Evolutionary conservation across 2,888 invertebrate genomes (phyloP).

Genomic region (Himalopsyche japonica): DNA sequence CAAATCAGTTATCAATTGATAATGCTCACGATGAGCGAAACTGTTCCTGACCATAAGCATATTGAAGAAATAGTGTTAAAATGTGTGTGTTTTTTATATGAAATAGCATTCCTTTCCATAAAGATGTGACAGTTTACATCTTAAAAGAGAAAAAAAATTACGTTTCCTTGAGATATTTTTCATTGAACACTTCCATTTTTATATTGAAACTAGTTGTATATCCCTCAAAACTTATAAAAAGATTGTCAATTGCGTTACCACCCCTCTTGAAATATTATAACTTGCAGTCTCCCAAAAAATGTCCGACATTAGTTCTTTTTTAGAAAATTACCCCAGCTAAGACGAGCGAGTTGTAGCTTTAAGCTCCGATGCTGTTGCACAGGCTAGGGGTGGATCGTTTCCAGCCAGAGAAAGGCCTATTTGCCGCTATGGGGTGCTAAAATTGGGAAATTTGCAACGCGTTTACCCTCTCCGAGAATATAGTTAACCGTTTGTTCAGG

Average conservation of each 20-base stretch:
- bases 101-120: too few species aligned
- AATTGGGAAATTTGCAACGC: conserved; percentile 58
- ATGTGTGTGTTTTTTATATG: too few species aligned
- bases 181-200: too few species aligned
- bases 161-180: too few species aligned
- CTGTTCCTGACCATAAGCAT: too few species aligned
- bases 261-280: neutral
- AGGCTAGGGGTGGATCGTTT: conserved; percentile 8
- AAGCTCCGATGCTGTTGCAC: neutral
- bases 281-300: neutral
- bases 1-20: too few species aligned
- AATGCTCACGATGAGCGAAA: too few species aligned
- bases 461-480: conserved; percentile 45
- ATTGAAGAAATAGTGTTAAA: too few species aligned
- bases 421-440: conserved; percentile 49
- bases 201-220: neutral
- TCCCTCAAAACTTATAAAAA: neutral
- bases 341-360: neutral
- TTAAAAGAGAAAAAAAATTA: too few species aligned
- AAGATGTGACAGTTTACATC: too few species aligned
- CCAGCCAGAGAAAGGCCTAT: conserved; percentile 14
- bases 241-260: neutral
- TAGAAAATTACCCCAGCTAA: conserved; percentile 23
- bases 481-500: neutral
- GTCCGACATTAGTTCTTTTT: conserved; percentile 29